phyloP scores from a whole-genome alignment of 2,888 invertebrate genomes.

The Gastrophysa polygoni region DNA sequence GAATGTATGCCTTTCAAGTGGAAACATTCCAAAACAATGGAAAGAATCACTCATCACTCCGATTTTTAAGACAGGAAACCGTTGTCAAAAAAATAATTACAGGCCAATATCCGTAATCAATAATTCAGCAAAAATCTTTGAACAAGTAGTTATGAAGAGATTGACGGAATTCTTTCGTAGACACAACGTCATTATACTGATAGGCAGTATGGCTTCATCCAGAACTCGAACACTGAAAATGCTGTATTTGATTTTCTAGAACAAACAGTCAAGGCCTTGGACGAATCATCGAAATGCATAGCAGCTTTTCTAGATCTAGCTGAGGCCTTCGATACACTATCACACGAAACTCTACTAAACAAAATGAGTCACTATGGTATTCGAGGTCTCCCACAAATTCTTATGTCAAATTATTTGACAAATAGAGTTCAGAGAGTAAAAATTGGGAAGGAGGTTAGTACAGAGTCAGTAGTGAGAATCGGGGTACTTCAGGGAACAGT shows the following conservation, averaged over 20 bases:
- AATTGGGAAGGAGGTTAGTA: not conserved
- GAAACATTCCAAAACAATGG: conserved; percentile 2
- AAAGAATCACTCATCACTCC: not conserved
- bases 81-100: not conserved
- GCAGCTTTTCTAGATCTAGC: conserved; percentile 6
- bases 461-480: not conserved
- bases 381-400: not conserved
- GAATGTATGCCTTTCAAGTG: not conserved
- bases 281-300: not conserved
- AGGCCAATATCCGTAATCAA: conserved; percentile 3
- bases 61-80: not conserved
- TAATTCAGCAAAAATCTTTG: not conserved
- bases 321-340: conserved; percentile 1
- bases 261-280: not conserved
- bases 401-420: not conserved
- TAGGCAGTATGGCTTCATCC: conserved; percentile 13
- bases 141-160: not conserved
- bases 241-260: conserved; percentile 1
- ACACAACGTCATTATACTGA: conserved; percentile 13
- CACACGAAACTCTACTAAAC: not conserved
- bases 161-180: conserved; percentile 5
- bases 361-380: not conserved
- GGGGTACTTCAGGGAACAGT: not conserved
- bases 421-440: not conserved
- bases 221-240: conserved; percentile 16